phyloP scores from a whole-genome alignment of 2,888 invertebrate species.

The Hipparchia sbordonii region DNA sequence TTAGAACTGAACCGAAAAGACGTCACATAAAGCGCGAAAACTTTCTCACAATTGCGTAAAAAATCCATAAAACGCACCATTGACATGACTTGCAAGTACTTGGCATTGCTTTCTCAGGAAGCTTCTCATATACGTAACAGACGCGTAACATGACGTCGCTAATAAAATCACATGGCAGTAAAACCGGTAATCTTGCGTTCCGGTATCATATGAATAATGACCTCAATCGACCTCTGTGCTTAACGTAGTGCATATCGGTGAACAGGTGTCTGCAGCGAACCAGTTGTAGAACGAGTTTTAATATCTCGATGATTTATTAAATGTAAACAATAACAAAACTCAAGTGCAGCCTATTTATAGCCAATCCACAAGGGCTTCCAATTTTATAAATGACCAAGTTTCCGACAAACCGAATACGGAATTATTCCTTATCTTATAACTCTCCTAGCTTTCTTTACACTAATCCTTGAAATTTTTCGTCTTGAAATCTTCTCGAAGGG shows the following conservation, averaged over 20 bases:
- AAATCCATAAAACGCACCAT: conserved; percentile 38
- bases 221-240: conserved; percentile 61
- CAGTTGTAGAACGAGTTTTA: conserved; percentile 54
- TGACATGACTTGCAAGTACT: conserved; percentile 46
- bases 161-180: conserved; percentile 66
- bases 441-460: neutral
- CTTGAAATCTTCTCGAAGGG: no score
- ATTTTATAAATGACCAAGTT: neutral
- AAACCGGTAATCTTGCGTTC: conserved; percentile 62
- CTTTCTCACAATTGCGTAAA: conserved; percentile 64
- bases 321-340: conserved; percentile 31
- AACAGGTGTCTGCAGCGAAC: conserved; percentile 55
- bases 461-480: neutral
- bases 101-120: conserved; percentile 52
- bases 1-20: neutral
- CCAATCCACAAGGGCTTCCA: neutral
- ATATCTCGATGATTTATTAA: conserved; percentile 33
- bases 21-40: conserved; percentile 31
- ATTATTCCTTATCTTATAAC: neutral
- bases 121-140: conserved; percentile 51
- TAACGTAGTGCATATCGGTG: conserved; percentile 36
- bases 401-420: neutral
- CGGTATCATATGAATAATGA: conserved; percentile 65
- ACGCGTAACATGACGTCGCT: conserved; percentile 52
- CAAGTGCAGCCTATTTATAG: conserved; percentile 5